Percentiles rank a stretch among this genome's conserved stretches.
phyloP scores from a whole-genome alignment of 2,888 invertebrate genomes.

The Baccha elongata region DNA sequence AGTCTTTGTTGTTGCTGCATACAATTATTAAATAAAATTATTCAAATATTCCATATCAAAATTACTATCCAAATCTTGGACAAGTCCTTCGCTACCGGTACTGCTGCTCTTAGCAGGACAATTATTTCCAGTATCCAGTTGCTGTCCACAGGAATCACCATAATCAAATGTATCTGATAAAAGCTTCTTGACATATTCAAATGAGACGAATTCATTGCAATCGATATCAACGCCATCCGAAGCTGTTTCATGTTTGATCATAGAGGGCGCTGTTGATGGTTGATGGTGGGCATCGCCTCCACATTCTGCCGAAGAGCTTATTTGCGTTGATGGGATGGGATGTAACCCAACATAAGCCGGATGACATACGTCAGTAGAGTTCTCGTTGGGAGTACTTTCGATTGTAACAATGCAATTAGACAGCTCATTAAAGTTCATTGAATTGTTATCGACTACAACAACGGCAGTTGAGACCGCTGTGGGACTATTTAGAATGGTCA shows the following conservation, averaged over 20 bases:
- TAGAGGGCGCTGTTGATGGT: constrained; percentile 31
- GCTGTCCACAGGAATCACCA: constrained; percentile 70
- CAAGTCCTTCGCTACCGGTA: constrained; percentile 30
- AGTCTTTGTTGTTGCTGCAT: not conserved
- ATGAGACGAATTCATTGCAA: constrained; percentile 80
- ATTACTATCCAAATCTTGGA: constrained; percentile 76
- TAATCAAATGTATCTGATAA: constrained; percentile 80
- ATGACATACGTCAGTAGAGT: constrained; percentile 74
- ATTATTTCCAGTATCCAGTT: not conserved
- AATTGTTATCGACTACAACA: constrained; percentile 78
- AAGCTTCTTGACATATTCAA: constrained; percentile 82
- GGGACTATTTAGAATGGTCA: constrained; percentile 38
- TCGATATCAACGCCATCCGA: constrained; percentile 46
- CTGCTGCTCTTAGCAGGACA: not conserved
- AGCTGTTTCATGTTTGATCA: constrained; percentile 21
- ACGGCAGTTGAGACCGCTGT: constrained; percentile 57
- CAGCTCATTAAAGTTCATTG: constrained; percentile 83
- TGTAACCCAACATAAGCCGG: constrained; percentile 50
- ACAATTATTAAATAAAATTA: constrained; percentile 77
- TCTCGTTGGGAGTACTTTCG: constrained; percentile 79
- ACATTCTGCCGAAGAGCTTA: constrained; percentile 22
- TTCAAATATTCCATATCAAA: constrained; percentile 81
- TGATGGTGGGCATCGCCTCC: constrained; percentile 17
- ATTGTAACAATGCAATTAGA: constrained; percentile 83
- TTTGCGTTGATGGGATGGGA: constrained; percentile 17